Evolutionary conservation across 2,797 vertebrate species (phyloP).

Genomic region (Zalophus californianus): DNA sequence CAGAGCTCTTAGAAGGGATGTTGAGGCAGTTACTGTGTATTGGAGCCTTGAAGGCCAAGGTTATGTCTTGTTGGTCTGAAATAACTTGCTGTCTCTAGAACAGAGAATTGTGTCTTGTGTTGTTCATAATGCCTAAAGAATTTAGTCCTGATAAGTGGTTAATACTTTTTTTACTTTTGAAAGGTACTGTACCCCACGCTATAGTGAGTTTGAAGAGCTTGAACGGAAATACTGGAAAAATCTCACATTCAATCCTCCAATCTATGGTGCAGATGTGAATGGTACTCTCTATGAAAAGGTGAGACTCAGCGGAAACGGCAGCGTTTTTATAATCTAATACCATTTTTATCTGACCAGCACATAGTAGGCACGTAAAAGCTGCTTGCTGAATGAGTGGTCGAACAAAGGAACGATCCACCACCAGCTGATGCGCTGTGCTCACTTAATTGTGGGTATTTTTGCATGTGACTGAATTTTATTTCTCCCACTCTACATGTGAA

Average conservation of each 20-base stretch:
- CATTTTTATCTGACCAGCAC: not conserved
- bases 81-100: not conserved
- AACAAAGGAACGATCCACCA: not conserved
- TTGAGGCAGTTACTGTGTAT: not conserved
- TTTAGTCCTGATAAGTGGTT: not conserved
- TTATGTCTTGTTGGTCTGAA: not conserved
- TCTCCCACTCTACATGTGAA: conserved; percentile 71
- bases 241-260: conserved; percentile 96
- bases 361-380: not conserved
- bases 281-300: conserved; percentile 96
- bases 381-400: not conserved
- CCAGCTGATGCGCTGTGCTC: not conserved
- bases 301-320: conserved; percentile 23
- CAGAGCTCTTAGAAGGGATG: not conserved
- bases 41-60: not conserved
- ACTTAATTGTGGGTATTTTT: conserved; percentile 38
- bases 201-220: conserved; percentile 95
- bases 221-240: conserved; percentile 99
- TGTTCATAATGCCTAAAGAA: not conserved
- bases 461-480: conserved; percentile 59
- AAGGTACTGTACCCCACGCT: conserved; percentile 95
- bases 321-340: not conserved
- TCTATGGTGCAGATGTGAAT: conserved; percentile 97
- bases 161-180: conserved; percentile 38
- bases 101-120: not conserved